These are phyloP conservation scores for Chaetura pelagica DNA, from an alignment of 2,113 vertebrate genomes.

Conservation along the genomic window DNA sequence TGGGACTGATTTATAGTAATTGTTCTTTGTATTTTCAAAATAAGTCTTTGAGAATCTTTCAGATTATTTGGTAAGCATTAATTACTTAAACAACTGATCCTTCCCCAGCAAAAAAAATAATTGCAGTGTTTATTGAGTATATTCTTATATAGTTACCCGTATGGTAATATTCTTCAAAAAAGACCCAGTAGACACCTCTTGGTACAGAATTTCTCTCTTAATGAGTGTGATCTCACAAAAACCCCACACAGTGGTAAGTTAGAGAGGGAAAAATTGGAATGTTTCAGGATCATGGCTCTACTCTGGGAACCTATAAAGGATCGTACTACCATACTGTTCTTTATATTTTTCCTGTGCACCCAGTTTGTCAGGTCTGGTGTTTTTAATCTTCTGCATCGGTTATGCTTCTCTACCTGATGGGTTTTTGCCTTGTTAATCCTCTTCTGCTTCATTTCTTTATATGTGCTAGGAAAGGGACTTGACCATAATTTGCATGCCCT, in stretches of 20 bases:
- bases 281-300: background rate
- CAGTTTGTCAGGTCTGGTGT: background rate
- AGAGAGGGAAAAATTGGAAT: background rate
- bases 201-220: background rate
- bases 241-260: background rate
- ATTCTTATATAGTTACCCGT: background rate
- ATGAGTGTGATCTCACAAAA: background rate
- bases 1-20: background rate
- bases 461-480: background rate
- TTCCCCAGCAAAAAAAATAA: background rate
- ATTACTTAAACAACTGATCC: background rate
- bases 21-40: background rate
- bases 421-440: background rate
- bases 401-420: background rate
- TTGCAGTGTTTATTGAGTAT: background rate
- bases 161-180: background rate
- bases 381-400: background rate
- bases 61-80: background rate
- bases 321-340: background rate
- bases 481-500: background rate
- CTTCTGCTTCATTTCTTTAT: slow-evolving; percentile 1
- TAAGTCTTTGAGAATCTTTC: background rate
- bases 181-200: background rate
- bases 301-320: background rate
- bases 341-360: background rate